Percentiles rank a stretch among this genome's conserved stretches.
These are phyloP conservation scores for Drosophila insularis DNA, from an alignment of 1,140 invertebrate species.

Conservation along the genomic window DNA sequence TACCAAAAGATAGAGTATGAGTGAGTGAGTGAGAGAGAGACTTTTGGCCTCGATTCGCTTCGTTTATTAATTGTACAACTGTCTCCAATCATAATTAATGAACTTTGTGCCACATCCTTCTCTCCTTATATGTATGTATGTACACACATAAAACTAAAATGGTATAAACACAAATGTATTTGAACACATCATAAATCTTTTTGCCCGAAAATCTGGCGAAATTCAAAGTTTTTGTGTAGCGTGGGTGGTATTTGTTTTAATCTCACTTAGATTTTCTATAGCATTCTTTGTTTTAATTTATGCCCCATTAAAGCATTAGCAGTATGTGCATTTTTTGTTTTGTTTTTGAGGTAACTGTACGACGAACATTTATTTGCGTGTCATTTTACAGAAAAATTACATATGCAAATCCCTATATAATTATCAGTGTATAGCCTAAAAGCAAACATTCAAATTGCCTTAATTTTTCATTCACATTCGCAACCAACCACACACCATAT, in stretches of 20 bases:
- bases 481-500: background rate
- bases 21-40: background rate
- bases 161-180: conserved; percentile 66
- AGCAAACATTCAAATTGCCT: conserved; percentile 29
- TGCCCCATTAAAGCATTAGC: conserved; percentile 55
- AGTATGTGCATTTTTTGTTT: conserved; percentile 23
- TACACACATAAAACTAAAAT: conserved; percentile 53
- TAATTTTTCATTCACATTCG: conserved; percentile 35
- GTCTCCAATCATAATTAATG: conserved; percentile 80
- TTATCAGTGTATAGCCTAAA: conserved; percentile 20
- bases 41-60: conserved; percentile 25
- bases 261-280: conserved; percentile 51
- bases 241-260: conserved; percentile 48
- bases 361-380: too few species aligned
- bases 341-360: background rate
- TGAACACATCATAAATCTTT: conserved; percentile 76
- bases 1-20: conserved; percentile 15
- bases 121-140: conserved; percentile 17
- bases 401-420: conserved; percentile 38
- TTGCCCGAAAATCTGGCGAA: conserved; percentile 47
- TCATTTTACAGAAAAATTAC: conserved; percentile 17
- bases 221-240: conserved; percentile 19
- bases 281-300: background rate
- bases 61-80: conserved; percentile 79
- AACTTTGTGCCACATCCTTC: conserved; percentile 68